phyloP scores from a whole-genome alignment of 2,113 vertebrate genomes.

The Delphinapterus leucas region DNA sequence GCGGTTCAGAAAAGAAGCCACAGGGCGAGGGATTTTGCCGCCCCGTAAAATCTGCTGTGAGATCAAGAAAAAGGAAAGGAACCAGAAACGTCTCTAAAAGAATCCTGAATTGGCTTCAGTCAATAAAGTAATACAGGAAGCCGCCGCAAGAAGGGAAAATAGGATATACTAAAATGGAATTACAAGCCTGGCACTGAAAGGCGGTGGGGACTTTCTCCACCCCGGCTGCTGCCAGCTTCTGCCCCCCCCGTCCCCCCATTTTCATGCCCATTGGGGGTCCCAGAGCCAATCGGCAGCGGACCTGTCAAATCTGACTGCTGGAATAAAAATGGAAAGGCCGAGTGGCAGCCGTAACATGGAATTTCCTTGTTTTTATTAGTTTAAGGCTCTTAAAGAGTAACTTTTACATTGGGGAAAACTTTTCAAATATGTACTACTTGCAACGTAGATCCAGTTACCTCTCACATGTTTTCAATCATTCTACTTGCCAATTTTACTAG shows the following conservation, averaged over 20 bases:
- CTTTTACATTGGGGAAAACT: constrained; percentile 62
- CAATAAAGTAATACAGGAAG: constrained; percentile 45
- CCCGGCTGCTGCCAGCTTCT: background rate
- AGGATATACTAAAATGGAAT: constrained; percentile 46
- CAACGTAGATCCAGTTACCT: constrained; percentile 31
- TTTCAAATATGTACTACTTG: constrained; percentile 62
- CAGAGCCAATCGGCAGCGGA: constrained; percentile 36
- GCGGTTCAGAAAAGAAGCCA: background rate
- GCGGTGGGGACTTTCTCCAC: background rate
- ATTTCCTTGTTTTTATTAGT: constrained; percentile 70
- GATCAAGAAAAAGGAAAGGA: background rate
- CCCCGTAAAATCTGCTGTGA: background rate
- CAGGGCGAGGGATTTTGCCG: background rate
- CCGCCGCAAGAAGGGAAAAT: constrained; percentile 33
- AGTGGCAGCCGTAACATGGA: constrained; percentile 68
- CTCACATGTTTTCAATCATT: constrained; percentile 60
- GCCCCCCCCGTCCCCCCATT: background rate
- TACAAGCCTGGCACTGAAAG: background rate
- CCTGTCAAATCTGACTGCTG: constrained; percentile 73
- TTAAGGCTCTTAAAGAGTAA: constrained; percentile 74
- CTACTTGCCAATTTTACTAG: constrained; percentile 50
- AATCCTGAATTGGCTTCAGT: constrained; percentile 9
- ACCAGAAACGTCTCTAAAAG: background rate
- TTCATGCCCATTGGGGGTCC: constrained; percentile 1
- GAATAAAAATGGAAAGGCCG: constrained; percentile 71